These are phyloP conservation scores for Ctenomys sociabilis DNA, from an alignment of 2,113 vertebrate genomes.

Conservation along the genomic window DNA sequence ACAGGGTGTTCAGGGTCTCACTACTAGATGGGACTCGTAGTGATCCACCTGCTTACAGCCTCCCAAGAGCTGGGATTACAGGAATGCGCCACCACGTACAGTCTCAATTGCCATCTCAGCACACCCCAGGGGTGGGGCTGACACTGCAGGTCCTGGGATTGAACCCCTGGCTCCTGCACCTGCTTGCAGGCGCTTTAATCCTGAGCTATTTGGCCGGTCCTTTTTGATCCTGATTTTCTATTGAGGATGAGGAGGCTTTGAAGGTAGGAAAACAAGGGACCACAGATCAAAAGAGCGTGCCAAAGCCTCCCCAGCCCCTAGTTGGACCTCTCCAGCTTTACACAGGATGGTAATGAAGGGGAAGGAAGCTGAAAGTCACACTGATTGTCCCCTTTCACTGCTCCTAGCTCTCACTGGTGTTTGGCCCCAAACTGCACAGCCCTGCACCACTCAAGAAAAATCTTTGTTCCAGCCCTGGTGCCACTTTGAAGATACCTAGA, in stretches of 20 bases:
- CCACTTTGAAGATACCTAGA: neutral
- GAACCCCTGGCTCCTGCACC: no score
- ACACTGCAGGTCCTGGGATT: no score
- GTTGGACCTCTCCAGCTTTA: neutral
- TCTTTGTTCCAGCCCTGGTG: neutral
- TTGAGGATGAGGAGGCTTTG: neutral
- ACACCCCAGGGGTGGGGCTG: no score
- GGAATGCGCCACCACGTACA: no score
- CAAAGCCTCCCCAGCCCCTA: neutral
- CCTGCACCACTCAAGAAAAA: neutral
- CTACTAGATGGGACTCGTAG: no score
- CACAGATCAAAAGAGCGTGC: neutral
- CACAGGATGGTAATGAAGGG: neutral
- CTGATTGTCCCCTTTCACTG: neutral
- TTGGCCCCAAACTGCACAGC: neutral
- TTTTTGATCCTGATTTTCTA: constrained; percentile 23
- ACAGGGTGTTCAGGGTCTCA: no score
- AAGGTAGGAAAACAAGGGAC: neutral
- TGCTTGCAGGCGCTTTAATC: no score
- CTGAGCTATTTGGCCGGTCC: no score
- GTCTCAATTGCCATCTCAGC: no score
- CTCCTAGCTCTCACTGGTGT: neutral
- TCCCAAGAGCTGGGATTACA: no score
- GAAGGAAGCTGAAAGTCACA: neutral
- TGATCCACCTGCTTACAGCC: no score